Evolutionary conservation across 2,888 invertebrate genomes (phyloP).

Genomic region (Caenorhabditis auriculariae): DNA sequence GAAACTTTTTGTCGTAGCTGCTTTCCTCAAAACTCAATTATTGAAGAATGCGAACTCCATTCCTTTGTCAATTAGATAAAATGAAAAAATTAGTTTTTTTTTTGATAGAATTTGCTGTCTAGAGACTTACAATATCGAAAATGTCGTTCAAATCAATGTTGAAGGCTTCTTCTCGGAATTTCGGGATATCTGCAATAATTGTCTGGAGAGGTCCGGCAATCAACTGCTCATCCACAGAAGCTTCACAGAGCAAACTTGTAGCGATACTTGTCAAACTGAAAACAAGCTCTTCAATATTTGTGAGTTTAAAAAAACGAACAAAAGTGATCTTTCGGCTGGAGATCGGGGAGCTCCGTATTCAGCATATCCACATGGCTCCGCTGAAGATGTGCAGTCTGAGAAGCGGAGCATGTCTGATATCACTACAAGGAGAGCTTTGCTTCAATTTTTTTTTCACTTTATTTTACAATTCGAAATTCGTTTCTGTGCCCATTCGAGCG

Average conservation of each 20-base stretch:
- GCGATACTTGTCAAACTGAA: slow-evolving; percentile 48
- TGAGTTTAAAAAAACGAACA: slow-evolving; percentile 24
- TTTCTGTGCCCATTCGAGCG: slow-evolving; percentile 18
- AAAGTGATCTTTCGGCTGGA: slow-evolving; percentile 24
- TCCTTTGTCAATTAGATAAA: too few species aligned
- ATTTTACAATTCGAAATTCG: slow-evolving; percentile 12
- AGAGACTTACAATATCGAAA: slow-evolving; percentile 26
- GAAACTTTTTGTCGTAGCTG: slow-evolving; percentile 31
- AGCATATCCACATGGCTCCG: slow-evolving; percentile 47
- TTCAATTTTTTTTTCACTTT: not conserved
- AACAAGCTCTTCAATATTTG: not conserved
- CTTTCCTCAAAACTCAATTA: slow-evolving; percentile 7
- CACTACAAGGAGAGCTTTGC: slow-evolving; percentile 23
- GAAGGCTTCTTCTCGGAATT: slow-evolving; percentile 12
- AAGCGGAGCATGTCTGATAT: slow-evolving; percentile 42
- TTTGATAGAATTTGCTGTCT: not conserved
- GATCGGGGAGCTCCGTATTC: slow-evolving; percentile 44
- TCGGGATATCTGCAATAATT: slow-evolving; percentile 15
- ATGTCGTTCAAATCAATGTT: slow-evolving; percentile 33
- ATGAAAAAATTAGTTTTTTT: too few species aligned
- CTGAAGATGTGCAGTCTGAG: slow-evolving; percentile 47
- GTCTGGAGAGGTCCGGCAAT: slow-evolving; percentile 49
- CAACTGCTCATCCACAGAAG: slow-evolving; percentile 43
- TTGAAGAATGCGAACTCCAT: too few species aligned
- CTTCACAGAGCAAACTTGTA: slow-evolving; percentile 55